Evolutionary conservation across 2,797 vertebrate species (phyloP), one percentile per base, ranked within the genome.

Genomic region (Malacoctenus gilli): DNA sequence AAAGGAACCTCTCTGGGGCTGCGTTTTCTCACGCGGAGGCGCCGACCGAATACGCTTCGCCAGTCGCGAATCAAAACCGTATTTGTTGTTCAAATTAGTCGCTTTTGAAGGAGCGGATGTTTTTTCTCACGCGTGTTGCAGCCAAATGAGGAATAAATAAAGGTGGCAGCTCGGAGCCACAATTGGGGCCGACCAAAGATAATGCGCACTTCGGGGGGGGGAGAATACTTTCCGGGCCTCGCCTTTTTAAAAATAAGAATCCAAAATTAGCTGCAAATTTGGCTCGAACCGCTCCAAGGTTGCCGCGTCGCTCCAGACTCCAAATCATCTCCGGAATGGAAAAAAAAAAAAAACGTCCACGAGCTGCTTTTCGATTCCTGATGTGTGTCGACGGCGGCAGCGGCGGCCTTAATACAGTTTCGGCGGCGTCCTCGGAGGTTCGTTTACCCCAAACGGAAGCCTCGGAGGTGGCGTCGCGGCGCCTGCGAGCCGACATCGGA

Each of bases 401-500:
- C 8, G 43, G 47, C 39, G 22, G 44, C 42, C 64, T 74, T 69
- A 76, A 83, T 66, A 25, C 49, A 25, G 44, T 35, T 78, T 72
- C 47, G 72, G 43, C 48, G 8, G 9, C 39, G 11, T 25, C 4
- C 43, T 76, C 51, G 37, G 48, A 25, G 31, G 7, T 11, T 28
- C 51, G 22, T 34, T 65, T 67, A 66, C 60, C 52, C 44, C 59
- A 59, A 59, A 68, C 50, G 41, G 20, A 47, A 31, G 37, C 65
- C 68, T 68, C 1, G 12, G 19, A 67, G 63, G 51, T 15, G 52
- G 79, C 65, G 60, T 20, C 15, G 37, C 38, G 51, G 42, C 53
- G 48, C 56, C 83, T 12, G 47, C 60, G 62, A 78, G 76, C 71
- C 34, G 39, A 59, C 35, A 56, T 48, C 66, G 62, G 75, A n/a